These are phyloP conservation scores for Latrodectus hesperus DNA, from an alignment of 2,888 invertebrate species.

Conservation along the genomic window DNA sequence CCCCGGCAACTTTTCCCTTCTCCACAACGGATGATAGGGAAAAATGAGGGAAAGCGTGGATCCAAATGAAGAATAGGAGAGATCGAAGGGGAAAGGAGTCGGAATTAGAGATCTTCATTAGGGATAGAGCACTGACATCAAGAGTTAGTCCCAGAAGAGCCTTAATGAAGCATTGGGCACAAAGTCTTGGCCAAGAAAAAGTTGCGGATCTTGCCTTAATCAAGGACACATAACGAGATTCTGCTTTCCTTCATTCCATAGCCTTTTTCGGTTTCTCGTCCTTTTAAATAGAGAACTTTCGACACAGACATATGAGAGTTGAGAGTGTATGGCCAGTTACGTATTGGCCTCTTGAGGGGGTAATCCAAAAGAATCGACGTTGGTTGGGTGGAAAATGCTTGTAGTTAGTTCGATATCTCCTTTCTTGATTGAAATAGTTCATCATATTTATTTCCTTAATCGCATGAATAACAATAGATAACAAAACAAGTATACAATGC, in stretches of 20 bases:
- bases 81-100: conserved; percentile 14
- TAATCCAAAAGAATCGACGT: not conserved
- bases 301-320: not conserved
- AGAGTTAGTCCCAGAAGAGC: conserved; percentile 42
- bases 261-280: not conserved
- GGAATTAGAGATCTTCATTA: conserved; percentile 63
- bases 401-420: too few relatives aligned
- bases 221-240: conserved; percentile 57
- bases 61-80: not conserved
- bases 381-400: too few relatives aligned
- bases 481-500: too few relatives aligned
- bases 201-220: conserved; percentile 39
- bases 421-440: too few relatives aligned
- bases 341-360: not conserved
- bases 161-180: conserved; percentile 46
- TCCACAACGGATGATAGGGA: not conserved
- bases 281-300: conserved; percentile 5
- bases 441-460: too few relatives aligned
- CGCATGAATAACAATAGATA: too few relatives aligned
- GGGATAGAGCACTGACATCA: conserved; percentile 39
- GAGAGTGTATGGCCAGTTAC: not conserved
- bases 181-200: conserved; percentile 10
- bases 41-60: not conserved
- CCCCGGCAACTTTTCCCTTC: not conserved
- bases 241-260: not conserved